Percentiles rank a stretch among this genome's conserved stretches.
Conservation (phyloP, 1,140 invertebrate species). For the Saccostrea glomerata region DNA sequence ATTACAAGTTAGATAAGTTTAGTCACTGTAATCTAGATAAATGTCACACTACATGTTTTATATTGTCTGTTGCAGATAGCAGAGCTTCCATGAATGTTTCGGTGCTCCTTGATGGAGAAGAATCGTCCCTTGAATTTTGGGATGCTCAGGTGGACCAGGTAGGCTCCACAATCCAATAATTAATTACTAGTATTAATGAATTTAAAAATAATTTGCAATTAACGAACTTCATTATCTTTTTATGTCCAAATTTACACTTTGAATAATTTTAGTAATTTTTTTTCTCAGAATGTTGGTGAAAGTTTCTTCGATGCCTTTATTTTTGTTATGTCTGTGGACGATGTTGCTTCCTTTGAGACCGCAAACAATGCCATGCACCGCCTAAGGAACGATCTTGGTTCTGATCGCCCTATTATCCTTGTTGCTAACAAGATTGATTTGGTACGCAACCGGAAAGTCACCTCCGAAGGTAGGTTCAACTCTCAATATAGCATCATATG, state of each 20-base stretch:
- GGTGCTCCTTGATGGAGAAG: slow-evolving; percentile 92
- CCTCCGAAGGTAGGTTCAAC: slow-evolving; percentile 87
- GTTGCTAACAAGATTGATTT: slow-evolving; percentile 97
- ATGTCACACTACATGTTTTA: too few relatives aligned
- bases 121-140: slow-evolving; percentile 91
- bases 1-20: too few relatives aligned
- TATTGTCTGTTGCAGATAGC: background rate
- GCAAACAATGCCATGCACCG: slow-evolving; percentile 61
- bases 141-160: slow-evolving; percentile 79
- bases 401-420: slow-evolving; percentile 77
- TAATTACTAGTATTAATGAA: background rate
- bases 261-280: too few relatives aligned
- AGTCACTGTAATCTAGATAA: too few relatives aligned
- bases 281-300: slow-evolving; percentile 54
- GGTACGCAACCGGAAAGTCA: slow-evolving; percentile 89
- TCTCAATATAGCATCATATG: background rate
- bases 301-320: slow-evolving; percentile 88
- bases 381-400: slow-evolving; percentile 58
- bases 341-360: slow-evolving; percentile 83
- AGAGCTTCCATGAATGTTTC: slow-evolving; percentile 81
- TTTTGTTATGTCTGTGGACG: slow-evolving; percentile 93
- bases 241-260: background rate
- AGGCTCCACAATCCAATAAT: background rate
- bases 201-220: background rate
- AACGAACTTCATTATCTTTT: background rate